Percentiles rank a stretch among this genome's conserved stretches.
These are phyloP conservation scores for Seriola rivoliana DNA, from an alignment of 2,113 vertebrate genomes.

Conservation along the genomic window DNA sequence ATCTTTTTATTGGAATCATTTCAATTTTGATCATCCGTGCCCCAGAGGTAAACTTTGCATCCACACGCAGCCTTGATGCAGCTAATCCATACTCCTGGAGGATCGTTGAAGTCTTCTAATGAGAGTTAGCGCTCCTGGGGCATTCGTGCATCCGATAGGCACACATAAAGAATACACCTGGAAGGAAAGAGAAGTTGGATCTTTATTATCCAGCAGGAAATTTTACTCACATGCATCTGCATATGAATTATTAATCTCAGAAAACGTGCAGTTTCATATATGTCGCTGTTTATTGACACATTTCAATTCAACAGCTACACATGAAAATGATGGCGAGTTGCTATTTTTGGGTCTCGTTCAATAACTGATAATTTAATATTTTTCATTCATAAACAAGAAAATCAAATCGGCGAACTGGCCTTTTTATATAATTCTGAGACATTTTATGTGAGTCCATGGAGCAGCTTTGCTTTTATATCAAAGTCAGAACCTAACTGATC, in stretches of 20 bases:
- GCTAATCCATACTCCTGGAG: constrained; percentile 25
- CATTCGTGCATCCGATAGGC: constrained; percentile 84
- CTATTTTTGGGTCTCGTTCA: no score
- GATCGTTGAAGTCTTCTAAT: constrained; percentile 60
- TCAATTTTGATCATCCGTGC: constrained; percentile 5
- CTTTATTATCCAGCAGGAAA: not conserved
- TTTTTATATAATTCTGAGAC: not conserved
- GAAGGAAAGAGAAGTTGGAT: constrained; percentile 5
- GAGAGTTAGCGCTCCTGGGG: constrained; percentile 72
- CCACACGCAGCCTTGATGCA: not conserved
- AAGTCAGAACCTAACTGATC: not conserved
- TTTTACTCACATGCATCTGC: no score
- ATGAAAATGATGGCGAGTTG: not conserved
- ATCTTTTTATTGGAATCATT: constrained; percentile 57
- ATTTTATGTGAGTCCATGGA: not conserved
- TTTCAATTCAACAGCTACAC: not conserved
- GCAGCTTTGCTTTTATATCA: not conserved
- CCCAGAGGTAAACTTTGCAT: constrained; percentile 28
- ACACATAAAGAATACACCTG: constrained; percentile 85
- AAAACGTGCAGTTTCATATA: no score
- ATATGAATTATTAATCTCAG: no score
- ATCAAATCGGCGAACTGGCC: no score
- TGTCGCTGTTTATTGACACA: no score
- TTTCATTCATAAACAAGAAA: no score
- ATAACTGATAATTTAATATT: not conserved